phyloP scores from a whole-genome alignment of 2,113 vertebrate species.

The Percina caprodes region DNA sequence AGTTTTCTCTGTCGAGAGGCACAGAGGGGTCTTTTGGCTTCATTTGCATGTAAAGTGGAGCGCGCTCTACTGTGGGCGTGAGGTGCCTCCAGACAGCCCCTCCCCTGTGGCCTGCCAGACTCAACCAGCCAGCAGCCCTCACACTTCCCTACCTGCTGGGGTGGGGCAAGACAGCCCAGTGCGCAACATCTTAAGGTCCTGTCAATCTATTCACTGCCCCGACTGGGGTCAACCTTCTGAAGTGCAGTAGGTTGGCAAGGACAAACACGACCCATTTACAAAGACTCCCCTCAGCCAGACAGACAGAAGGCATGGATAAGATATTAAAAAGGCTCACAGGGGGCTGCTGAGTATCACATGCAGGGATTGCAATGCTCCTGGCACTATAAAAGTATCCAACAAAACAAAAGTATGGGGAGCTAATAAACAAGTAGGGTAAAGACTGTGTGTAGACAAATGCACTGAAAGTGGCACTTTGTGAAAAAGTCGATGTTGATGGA shows the following conservation, averaged over 20 bases:
- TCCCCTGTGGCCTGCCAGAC: conserved; percentile 72
- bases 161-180: conserved; percentile 75
- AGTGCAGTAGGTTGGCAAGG: conserved; percentile 77
- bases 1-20: conserved; percentile 73
- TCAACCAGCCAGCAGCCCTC: conserved; percentile 75
- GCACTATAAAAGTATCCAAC: conserved; percentile 58
- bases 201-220: conserved; percentile 76
- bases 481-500: conserved; percentile 73
- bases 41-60: conserved; percentile 85
- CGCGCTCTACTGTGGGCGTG: conserved; percentile 64
- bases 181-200: conserved; percentile 78
- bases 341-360: conserved; percentile 37
- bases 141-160: conserved; percentile 75
- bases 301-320: conserved; percentile 52
- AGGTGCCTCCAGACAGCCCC: conserved; percentile 76
- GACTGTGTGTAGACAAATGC: conserved; percentile 54
- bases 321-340: conserved; percentile 62
- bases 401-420: conserved; percentile 51
- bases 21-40: conserved; percentile 74
- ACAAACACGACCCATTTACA: conserved; percentile 68
- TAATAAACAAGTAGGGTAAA: conserved; percentile 59
- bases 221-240: conserved; percentile 74
- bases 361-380: conserved; percentile 28
- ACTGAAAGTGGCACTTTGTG: conserved; percentile 57
- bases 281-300: conserved; percentile 58